phyloP scores from a whole-genome alignment of 1,140 invertebrate genomes.

The Drosophila kepulauana region DNA sequence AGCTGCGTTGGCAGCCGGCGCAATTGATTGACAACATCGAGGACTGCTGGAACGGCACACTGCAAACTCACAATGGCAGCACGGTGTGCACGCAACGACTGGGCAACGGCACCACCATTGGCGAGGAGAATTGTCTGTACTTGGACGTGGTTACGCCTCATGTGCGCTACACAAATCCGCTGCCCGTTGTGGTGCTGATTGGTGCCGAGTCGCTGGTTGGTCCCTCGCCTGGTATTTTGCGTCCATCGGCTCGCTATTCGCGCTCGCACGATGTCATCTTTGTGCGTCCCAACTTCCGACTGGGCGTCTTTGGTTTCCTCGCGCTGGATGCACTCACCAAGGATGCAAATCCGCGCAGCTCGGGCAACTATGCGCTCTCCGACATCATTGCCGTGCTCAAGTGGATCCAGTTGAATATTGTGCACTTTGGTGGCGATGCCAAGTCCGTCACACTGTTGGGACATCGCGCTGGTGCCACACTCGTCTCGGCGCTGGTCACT shows the following conservation, averaged over 20 bases:
- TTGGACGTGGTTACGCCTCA: slow-evolving; percentile 92
- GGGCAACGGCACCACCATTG: slow-evolving; percentile 88
- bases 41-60: slow-evolving; percentile 93
- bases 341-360: slow-evolving; percentile 89
- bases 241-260: slow-evolving; percentile 89
- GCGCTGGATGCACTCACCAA: slow-evolving; percentile 89
- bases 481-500: slow-evolving; percentile 89
- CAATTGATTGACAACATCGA: slow-evolving; percentile 88
- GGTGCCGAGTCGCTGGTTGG: slow-evolving; percentile 91
- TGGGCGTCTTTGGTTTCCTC: slow-evolving; percentile 92
- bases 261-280: slow-evolving; percentile 92
- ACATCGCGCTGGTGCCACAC: slow-evolving; percentile 91
- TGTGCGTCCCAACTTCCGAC: slow-evolving; percentile 92
- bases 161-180: slow-evolving; percentile 89
- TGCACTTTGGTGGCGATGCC: slow-evolving; percentile 93
- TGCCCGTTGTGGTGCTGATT: slow-evolving; percentile 93
- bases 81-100: slow-evolving; percentile 89
- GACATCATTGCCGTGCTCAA: slow-evolving; percentile 91
- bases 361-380: slow-evolving; percentile 94
- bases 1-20: slow-evolving; percentile 90
- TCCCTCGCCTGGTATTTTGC: slow-evolving; percentile 88
- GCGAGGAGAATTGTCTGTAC: slow-evolving; percentile 92
- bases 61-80: slow-evolving; percentile 88
- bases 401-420: slow-evolving; percentile 93
- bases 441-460: slow-evolving; percentile 92